Percentiles rank a stretch among this genome's conserved stretches.
phyloP scores from a whole-genome alignment of 1,140 invertebrate species.

The Vanessa atalanta region DNA sequence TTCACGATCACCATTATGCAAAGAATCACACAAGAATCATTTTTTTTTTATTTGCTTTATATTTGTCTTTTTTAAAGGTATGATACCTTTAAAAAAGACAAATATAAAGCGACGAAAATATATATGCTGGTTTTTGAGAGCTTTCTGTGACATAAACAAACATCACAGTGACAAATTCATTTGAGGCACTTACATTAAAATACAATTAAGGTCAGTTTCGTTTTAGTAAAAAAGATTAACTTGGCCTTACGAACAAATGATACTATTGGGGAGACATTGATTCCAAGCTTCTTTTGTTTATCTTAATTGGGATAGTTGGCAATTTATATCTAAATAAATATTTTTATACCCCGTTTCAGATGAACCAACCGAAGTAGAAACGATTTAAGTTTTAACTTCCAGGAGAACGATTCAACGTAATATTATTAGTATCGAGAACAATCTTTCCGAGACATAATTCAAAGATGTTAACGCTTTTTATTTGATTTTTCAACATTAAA shows the following conservation, averaged over 20 bases:
- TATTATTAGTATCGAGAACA: no score
- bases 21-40: slow-evolving; percentile 6
- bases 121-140: neutral
- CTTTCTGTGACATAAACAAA: slow-evolving; percentile 18
- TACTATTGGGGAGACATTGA: slow-evolving; percentile 21
- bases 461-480: no score
- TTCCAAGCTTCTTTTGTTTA: slow-evolving; percentile 22
- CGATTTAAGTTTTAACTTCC: no score
- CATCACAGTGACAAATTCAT: slow-evolving; percentile 16
- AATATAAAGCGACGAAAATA: slow-evolving; percentile 1
- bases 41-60: no score
- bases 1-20: slow-evolving; percentile 25
- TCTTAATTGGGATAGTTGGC: neutral
- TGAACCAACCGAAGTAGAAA: no score
- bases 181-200: slow-evolving; percentile 29
- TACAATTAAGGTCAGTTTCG: slow-evolving; percentile 39
- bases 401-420: no score
- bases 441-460: no score
- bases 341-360: no score
- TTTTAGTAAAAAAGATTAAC: slow-evolving; percentile 27
- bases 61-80: no score
- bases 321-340: no score
- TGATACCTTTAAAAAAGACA: neutral
- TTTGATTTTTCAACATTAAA: no score
- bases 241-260: slow-evolving; percentile 19